A percentile compares a stretch with the other conserved stretches of the same genome.
Evolutionary conservation across 2,888 invertebrate species (phyloP).

Genomic region (Kryphioiulus occultus): DNA sequence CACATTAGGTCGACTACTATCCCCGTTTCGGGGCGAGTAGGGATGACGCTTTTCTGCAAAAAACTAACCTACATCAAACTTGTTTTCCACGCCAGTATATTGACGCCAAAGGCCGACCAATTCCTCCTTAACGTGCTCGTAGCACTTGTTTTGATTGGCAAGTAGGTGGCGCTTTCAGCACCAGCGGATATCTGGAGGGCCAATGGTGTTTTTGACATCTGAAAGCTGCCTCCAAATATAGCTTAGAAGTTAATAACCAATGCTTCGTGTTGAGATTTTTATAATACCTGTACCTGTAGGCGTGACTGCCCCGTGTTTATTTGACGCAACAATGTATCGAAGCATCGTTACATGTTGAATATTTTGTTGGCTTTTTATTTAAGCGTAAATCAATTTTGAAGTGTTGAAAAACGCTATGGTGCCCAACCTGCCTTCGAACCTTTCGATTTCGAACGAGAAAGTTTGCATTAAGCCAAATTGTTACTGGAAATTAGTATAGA

Average conservation of each 20-base stretch:
- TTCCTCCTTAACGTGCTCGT: background rate
- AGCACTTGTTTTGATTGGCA: constrained; percentile 1
- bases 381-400: too few species aligned
- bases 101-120: constrained; percentile 4
- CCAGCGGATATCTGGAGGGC: background rate
- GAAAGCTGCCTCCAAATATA: too few species aligned
- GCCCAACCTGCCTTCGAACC: too few species aligned
- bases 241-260: too few species aligned
- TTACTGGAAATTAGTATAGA: background rate
- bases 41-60: background rate
- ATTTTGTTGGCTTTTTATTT: too few species aligned
- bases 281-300: too few species aligned
- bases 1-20: background rate
- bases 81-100: background rate
- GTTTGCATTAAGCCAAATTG: background rate
- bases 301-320: too few species aligned
- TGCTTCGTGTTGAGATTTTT: too few species aligned
- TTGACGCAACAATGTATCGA: too few species aligned
- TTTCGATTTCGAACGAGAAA: too few species aligned
- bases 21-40: background rate
- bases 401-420: too few species aligned
- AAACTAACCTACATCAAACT: constrained; percentile 16
- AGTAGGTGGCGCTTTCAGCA: background rate
- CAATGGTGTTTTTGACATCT: background rate
- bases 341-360: too few species aligned